Percentiles rank a stretch among this genome's conserved stretches.
phyloP scores from a whole-genome alignment of 2,113 vertebrate species.

The Naja naja region DNA sequence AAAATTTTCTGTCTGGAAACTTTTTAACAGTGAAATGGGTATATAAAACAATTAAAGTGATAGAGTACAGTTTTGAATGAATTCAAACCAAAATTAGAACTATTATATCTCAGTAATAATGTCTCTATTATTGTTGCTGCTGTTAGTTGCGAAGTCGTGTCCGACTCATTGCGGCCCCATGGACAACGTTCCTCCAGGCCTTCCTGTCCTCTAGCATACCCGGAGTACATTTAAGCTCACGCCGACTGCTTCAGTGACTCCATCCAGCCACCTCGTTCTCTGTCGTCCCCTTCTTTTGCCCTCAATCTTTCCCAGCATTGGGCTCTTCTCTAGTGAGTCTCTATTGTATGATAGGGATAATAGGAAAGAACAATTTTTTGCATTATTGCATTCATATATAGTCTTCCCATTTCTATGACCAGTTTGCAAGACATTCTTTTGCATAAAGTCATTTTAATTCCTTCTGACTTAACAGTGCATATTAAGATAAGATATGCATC shows the following conservation, averaged over 20 bases:
- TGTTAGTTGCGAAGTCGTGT: too few species aligned
- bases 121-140: neutral
- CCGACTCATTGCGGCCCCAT: too few species aligned
- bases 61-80: neutral
- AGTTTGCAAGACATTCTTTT: neutral
- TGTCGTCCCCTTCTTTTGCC: too few species aligned
- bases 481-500: neutral
- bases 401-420: neutral
- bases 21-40: neutral
- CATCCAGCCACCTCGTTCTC: too few species aligned
- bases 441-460: neutral
- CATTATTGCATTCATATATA: neutral
- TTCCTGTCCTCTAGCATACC: too few species aligned
- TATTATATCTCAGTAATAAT: neutral
- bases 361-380: neutral
- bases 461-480: neutral
- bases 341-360: neutral
- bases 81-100: neutral
- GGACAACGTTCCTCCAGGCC: too few species aligned
- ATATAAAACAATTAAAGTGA: neutral
- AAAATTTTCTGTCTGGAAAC: neutral
- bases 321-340: neutral
- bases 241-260: too few species aligned
- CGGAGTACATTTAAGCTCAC: too few species aligned
- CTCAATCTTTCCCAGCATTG: too few species aligned